Base-by-base conservation (phyloP, 2,888 invertebrate genomes). In the Phyllotreta cruciferae region DNA sequence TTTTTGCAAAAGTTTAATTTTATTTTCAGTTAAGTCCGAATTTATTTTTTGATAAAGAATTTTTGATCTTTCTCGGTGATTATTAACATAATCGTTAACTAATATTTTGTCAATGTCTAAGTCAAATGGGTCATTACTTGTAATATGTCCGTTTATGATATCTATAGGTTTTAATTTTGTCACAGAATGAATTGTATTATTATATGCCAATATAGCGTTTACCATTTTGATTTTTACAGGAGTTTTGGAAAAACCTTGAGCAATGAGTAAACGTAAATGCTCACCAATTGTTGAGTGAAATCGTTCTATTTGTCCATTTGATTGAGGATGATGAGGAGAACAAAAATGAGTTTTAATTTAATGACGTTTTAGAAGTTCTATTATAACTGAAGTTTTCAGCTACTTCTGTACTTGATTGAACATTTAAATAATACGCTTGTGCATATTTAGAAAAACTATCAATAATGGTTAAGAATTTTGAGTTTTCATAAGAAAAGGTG, bases 171-270 rank as follows among this genome's bases (percentile, higher is more conserved):
- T 55, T 9, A 39, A 55, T 6, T 47, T 45, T 0, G 55, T 55
- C 8, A 37, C 36, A 4, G 53, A 53, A 8, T 53, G 61, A 5
- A 61, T 55, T 39, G 49, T 13, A 53, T 54, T 60, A 54, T 60
- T 60, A 54, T 60, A 60, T 5, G 53, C 42, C 6, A 60, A 37
- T n/a, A 54, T 9, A 1, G 60, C 54, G 4, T 44, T 54, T 9
- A 54, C 52, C 42, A 56, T 56, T 11, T 44, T 8, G 6, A n/a
- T 7, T 44, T 56, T 13, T 44, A 44, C 6, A 9, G 35, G 14
- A 13, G 42, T 36, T 41, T 41, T 41, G 3, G 9, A 3, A 41
- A 41, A 9, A 9, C 10, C 10, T 41, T n/a, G 10, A 3, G 41
- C n/a, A 10, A 0, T 35, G 24, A 24, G 24, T 4, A 24, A 24